Base-by-base conservation (phyloP, 1,140 invertebrate genomes). In the Camponotus floridanus region DNA sequence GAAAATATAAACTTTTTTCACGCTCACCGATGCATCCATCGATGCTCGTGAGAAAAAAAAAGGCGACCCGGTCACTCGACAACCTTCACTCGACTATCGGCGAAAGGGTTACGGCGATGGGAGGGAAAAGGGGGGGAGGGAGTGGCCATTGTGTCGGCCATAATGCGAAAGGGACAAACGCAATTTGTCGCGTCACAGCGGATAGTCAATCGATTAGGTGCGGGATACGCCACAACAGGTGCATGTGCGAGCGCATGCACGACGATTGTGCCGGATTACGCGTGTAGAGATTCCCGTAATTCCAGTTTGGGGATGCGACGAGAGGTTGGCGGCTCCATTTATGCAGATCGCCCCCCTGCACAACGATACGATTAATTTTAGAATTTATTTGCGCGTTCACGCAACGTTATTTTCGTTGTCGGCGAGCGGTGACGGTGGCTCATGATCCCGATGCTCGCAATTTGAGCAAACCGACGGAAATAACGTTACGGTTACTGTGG, bases 131-230 rank as follows among this genome's bases (percentile, higher is more conserved):
- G 45, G 26, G 18, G 36, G 13, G 0, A 21, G 18, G 48, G 31
- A 18, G n/a, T 13, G 57, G 59, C 42, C 68, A 85, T 89, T 89
- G 87, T 89, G 74, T 39, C 55, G 59, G n/a, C 68, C 57, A 84
- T 87, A 90, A 89, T 89, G 88, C 85, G 39, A 51, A 61, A 67
- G 76, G 59, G 57, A 80, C 91, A 92, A 92, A 92, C 87, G 89
- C 93, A 92, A 93, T 93, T 93, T 93, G 86, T 90, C 91, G 89
- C 89, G 91, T 93, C 91, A 91, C 91, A 89, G 92, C 90, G 91
- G 90, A 93, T 92, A 92, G 90, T 92, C 92, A 88, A 93, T 92
- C 93, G 92, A 93, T 93, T 93, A 93, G 89, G 59, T 51, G 86
- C 86, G 74, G 68, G 87, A 83, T 88, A 85, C n/a, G 89, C 91